Evolutionary conservation across 2,888 invertebrate genomes (phyloP).

Genomic region (Serrognathus titanus): DNA sequence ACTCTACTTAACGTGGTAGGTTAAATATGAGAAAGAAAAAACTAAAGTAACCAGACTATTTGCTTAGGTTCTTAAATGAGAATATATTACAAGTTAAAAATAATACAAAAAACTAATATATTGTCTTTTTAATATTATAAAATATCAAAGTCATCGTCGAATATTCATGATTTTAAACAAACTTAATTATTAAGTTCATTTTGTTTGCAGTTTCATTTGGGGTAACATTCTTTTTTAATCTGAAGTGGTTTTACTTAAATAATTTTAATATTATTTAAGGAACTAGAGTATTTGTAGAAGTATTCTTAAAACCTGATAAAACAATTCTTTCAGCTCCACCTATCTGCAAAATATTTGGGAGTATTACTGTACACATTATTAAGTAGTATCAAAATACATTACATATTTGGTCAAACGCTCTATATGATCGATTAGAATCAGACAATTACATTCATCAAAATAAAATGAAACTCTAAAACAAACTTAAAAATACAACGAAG

Average conservation of each 20-base stretch:
- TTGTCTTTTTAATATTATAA: conserved; percentile 17
- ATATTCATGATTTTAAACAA: not conserved
- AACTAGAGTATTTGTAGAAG: not conserved
- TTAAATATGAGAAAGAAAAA: conserved; percentile 27
- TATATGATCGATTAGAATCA: no score
- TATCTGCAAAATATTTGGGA: no score
- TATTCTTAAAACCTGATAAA: not conserved
- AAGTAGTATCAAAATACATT: no score
- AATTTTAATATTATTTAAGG: not conserved
- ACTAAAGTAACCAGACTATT: conserved; percentile 28
- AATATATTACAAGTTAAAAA: conserved; percentile 15
- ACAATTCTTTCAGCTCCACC: no score
- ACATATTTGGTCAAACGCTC: no score
- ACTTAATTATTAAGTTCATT: no score
- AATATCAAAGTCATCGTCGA: not conserved
- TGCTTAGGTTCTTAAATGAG: conserved; percentile 15
- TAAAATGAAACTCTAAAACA: no score
- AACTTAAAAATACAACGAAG: no score
- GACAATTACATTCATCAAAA: no score
- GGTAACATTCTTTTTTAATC: no score
- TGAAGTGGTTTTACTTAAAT: not conserved
- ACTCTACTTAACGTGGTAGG: conserved; percentile 29
- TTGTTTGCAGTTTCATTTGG: no score
- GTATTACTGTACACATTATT: no score
- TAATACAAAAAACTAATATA: conserved; percentile 10